Evolutionary conservation across 2,888 invertebrate species (phyloP).

Genomic region (Callosobruchus maculatus): DNA sequence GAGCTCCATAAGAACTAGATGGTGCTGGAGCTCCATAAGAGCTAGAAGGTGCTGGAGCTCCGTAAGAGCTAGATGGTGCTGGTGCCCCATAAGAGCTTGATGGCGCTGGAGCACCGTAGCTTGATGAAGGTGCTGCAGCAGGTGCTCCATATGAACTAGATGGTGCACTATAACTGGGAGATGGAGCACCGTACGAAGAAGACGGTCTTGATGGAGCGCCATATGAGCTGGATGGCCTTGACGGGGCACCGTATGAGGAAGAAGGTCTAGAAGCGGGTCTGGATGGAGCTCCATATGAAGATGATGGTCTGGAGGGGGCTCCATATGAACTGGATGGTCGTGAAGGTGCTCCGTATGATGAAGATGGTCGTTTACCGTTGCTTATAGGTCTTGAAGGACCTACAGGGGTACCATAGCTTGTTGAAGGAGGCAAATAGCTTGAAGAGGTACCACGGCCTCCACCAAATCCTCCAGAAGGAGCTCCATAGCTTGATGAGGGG

Average conservation of each 20-base stretch:
- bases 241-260: conserved; percentile 35
- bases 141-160: conserved; percentile 16
- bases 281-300: conserved; percentile 28
- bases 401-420: conserved; percentile 44
- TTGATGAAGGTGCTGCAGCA: conserved; percentile 38
- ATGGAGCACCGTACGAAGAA: conserved; percentile 46
- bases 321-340: conserved; percentile 17
- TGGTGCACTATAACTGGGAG: conserved; percentile 44
- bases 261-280: conserved; percentile 33
- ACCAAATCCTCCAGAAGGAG: conserved; percentile 31
- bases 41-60: conserved; percentile 20
- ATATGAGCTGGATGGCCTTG: conserved; percentile 20
- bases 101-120: conserved; percentile 27
- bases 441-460: conserved; percentile 10
- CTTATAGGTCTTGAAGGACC: conserved; percentile 40
- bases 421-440: conserved; percentile 36
- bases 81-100: conserved; percentile 14
- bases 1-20: conserved; percentile 12
- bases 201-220: conserved; percentile 24
- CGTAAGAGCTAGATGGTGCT: conserved; percentile 20
- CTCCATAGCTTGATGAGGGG: conserved; percentile 47
- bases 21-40: conserved; percentile 20
- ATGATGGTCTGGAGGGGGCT: conserved; percentile 30
- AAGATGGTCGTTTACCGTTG: conserved; percentile 42
- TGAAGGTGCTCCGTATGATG: conserved; percentile 53